Evolutionary conservation across 2,888 invertebrate species (phyloP), one percentile per base, ranked within the genome.

Genomic region (Azorinus chamasolen): DNA sequence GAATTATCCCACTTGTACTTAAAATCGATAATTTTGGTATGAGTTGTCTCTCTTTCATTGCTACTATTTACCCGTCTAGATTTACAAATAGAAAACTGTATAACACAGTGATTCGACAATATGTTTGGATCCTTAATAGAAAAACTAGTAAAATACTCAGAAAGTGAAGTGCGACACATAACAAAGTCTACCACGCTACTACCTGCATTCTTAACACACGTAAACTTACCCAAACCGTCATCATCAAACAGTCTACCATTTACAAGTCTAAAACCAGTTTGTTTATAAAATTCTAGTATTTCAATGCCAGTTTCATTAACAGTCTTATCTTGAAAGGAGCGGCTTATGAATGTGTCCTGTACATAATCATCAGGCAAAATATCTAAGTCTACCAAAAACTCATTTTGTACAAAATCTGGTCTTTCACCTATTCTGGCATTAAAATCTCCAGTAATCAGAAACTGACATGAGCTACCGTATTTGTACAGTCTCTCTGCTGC

Each of bases 341-440:
- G 25, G 8, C 16, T 14, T 8, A 53, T 10, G 20, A 6, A 6
- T 4, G 16, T 24, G n/a, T 64, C 64, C 12, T 4, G 27, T 6
- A 20, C 12, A 53, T 54, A 64, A 10, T 64, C 54, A 1, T 64
- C 64, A n/a, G 64, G 64, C 2, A n/a, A 54, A 27, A 64, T 12
- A 2, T 43, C n/a, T 25, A 54, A 16, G 14, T 64, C 24, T 16
- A 27, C 1, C n/a, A 64, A 18, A 43, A 12, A 22, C 27, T 64
- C 54, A 45, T 53, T 25, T 22, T 45, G 43, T 4, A 54, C 41
- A 45, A 25, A 64, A n/a, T n/a, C n/a, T n/a, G n/a, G 18, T 54
- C 18, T 32, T 24, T 10, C 5, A 27, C 64, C 54, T 43, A 64
- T 20, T 1, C 10, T 32, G n/a, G n/a, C n/a, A n/a, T n/a, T n/a